Base-by-base conservation (phyloP, 2,113 vertebrate genomes). In the Pan paniscus region DNA sequence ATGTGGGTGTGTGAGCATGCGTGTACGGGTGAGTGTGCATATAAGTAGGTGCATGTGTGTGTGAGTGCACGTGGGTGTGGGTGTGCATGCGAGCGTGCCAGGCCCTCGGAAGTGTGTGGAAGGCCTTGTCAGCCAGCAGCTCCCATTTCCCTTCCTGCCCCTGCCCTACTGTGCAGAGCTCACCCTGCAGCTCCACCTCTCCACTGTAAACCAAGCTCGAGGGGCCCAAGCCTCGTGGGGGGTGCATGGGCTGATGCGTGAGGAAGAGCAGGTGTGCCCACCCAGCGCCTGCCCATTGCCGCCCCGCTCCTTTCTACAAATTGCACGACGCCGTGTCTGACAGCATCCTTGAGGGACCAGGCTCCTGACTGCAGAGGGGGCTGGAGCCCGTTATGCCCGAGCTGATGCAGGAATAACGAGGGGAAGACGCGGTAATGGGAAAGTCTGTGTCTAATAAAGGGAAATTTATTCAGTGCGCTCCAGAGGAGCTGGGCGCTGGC, bases 391-490 rank as follows among this genome's bases (percentile, higher is more conserved):
- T 94, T 50, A 61, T 43, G 86, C 16, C 81, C 1, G 55, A 1
- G 23, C 94, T 96, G 90, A 61, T 25, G 96, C 0, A 5, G 93
- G 76, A 88, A 57, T 92, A 94, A 95, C 35, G 97, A 98, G 96
- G 92, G 67, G 12, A 48, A 97, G 95, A 72, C 11, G 87, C 75
- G 40, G 95, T 43, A 88, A 76, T 9, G 40, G 90, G 87, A 94
- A 64, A 13, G 92, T 73, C 55, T 30, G 97, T 20, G 91, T 81
- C 97, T 97, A 95, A 96, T 96, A 85, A 97, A 97, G 94, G 97
- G 94, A 97, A 96, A 98, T 98, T 73, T 93, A 98, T 98, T 97
- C 96, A 16, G 84, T n/a, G 90, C 12, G 72, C 76, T 94, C 94
- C 80, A 0, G 9, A 90, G 88, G 70, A 96, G 95, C 75, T n/a